phyloP scores from a whole-genome alignment of 1,140 invertebrate genomes.

The Helicoverpa zea region DNA sequence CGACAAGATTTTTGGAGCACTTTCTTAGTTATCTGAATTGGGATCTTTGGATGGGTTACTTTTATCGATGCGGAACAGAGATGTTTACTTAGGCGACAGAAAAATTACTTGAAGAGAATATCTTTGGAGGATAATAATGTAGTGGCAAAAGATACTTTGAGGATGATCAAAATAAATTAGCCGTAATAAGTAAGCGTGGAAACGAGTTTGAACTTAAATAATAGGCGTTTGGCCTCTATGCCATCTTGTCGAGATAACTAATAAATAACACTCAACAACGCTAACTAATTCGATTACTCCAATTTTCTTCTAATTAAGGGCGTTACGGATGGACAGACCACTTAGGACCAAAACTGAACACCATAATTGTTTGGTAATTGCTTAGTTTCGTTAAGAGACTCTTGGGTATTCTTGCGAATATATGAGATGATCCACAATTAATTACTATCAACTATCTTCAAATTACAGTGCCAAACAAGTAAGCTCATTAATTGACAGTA shows the following conservation, averaged over 20 bases:
- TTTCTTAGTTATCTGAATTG: neutral
- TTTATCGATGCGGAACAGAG: neutral
- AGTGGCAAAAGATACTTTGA: too few relatives aligned
- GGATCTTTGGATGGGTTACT: neutral
- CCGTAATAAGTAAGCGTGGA: too few relatives aligned
- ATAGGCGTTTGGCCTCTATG: too few relatives aligned
- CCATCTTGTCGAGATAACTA: neutral
- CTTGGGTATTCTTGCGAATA: neutral
- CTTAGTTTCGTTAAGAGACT: neutral
- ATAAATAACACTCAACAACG: neutral
- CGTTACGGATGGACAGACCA: neutral
- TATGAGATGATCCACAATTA: neutral
- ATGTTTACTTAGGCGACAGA: neutral
- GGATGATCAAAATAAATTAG: too few relatives aligned
- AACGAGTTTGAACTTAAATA: too few relatives aligned
- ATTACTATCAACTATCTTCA: too few relatives aligned
- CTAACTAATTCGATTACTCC: neutral
- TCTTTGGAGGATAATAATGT: too few relatives aligned
- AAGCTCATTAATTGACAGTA: too few relatives aligned
- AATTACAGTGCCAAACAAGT: too few relatives aligned
- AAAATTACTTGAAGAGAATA: neutral
- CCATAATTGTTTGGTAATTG: neutral
- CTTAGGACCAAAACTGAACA: neutral
- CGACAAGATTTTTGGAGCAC: neutral
- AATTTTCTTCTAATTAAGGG: constrained; percentile 2